A percentile compares a stretch with the other conserved stretches of the same genome.
Evolutionary conservation across 2,888 invertebrate species (phyloP).

Genomic region (Galerucella calmariensis): DNA sequence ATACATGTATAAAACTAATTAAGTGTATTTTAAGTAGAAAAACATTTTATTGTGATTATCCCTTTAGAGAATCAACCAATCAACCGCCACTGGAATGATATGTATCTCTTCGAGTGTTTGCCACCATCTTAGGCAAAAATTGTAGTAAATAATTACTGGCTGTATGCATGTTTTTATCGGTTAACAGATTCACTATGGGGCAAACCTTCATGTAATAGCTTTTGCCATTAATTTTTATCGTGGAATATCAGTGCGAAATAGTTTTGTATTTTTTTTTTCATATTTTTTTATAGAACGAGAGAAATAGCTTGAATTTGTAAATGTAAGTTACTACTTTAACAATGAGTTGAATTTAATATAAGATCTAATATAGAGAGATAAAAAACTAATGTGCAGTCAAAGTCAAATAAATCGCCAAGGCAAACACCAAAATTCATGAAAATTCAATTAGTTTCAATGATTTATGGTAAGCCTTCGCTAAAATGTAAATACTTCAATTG

Average conservation of each 20-base stretch:
- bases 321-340: too few species aligned
- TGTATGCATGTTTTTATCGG: constrained; percentile 36
- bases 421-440: too few species aligned
- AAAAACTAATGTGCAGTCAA: too few species aligned
- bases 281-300: background rate
- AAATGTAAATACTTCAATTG: too few species aligned
- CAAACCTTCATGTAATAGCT: constrained; percentile 25
- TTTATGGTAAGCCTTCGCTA: too few species aligned
- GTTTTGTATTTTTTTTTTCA: background rate
- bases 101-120: constrained; percentile 38
- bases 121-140: constrained; percentile 35
- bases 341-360: too few species aligned
- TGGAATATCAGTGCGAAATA: constrained; percentile 15
- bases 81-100: constrained; percentile 25
- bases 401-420: too few species aligned
- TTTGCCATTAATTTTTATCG: constrained; percentile 23
- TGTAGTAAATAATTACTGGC: constrained; percentile 33
- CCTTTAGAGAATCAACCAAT: background rate
- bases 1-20: too few species aligned
- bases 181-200: constrained; percentile 28
- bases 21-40: background rate
- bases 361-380: too few species aligned
- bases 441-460: too few species aligned
- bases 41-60: background rate
- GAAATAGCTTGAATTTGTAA: background rate